Conservation (phyloP, 2,113 vertebrate species). For the Melanerpes formicivorus region DNA sequence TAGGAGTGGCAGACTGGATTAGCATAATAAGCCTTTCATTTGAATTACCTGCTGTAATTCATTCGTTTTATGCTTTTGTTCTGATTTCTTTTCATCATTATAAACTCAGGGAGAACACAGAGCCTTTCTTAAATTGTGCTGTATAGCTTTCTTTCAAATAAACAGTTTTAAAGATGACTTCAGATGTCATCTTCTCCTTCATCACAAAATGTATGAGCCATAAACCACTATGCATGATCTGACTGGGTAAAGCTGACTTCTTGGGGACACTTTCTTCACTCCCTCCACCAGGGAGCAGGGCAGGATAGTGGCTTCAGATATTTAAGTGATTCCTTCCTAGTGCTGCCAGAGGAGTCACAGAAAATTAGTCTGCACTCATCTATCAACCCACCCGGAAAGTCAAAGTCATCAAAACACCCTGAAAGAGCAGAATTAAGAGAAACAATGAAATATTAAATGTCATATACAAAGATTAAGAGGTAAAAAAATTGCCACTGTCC, state of each 20-base stretch:
- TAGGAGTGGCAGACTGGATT: not conserved
- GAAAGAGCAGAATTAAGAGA: not conserved
- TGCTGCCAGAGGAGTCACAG: not conserved
- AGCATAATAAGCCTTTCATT: not conserved
- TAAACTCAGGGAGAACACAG: not conserved
- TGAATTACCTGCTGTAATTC: constrained; percentile 23
- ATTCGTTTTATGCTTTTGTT: constrained; percentile 37
- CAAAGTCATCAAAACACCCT: not conserved
- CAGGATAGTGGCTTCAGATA: constrained; percentile 51
- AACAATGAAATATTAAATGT: not conserved
- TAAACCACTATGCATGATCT: not conserved
- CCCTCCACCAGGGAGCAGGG: constrained; percentile 58
- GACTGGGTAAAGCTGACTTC: not conserved
- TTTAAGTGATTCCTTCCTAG: not conserved
- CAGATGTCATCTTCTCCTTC: not conserved
- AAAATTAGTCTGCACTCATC: not conserved
- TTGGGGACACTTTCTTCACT: constrained; percentile 44
- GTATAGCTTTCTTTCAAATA: not conserved
- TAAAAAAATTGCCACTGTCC: not conserved
- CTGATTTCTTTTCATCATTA: constrained; percentile 28
- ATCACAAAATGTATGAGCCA: not conserved
- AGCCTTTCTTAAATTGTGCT: not conserved
- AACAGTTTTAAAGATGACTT: not conserved
- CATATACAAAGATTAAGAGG: not conserved
- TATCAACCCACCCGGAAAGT: not conserved